Conservation (phyloP, 2,888 invertebrate species). For the Candidula unifasciata region DNA sequence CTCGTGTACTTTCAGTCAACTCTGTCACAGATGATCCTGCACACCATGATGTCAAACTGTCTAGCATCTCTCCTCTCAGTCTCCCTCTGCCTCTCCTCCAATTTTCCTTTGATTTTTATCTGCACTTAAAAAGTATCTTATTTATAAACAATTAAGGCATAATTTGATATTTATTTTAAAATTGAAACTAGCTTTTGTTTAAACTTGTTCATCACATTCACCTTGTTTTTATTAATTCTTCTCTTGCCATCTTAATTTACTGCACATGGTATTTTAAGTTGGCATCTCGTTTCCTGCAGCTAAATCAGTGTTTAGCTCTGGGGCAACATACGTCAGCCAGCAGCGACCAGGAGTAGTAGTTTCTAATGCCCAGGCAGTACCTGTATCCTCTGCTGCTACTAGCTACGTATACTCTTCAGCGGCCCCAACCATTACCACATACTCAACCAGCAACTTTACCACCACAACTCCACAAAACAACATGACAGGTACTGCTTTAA, state of each 20-base stretch:
- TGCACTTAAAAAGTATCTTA: no score
- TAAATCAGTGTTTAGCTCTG: slow-evolving; percentile 72
- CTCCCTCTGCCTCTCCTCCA: no score
- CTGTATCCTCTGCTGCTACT: slow-evolving; percentile 68
- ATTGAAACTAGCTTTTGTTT: background rate
- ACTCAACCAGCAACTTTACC: slow-evolving; percentile 57
- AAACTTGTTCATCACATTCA: background rate
- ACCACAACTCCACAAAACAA: slow-evolving; percentile 65
- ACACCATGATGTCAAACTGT: no score
- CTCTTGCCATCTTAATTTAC: slow-evolving; percentile 41
- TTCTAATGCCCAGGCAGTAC: slow-evolving; percentile 68
- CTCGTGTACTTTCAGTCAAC: no score
- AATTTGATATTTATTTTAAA: no score
- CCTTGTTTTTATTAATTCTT: background rate
- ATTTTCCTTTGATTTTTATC: no score
- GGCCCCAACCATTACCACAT: slow-evolving; percentile 66
- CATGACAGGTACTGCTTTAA: slow-evolving; percentile 61
- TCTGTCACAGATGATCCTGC: no score
- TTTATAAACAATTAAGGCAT: no score
- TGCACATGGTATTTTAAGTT: slow-evolving; percentile 40
- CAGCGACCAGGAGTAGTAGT: slow-evolving; percentile 68
- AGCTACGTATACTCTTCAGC: slow-evolving; percentile 72
- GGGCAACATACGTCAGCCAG: slow-evolving; percentile 66
- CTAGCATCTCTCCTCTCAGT: no score
- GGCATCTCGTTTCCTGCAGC: slow-evolving; percentile 59